Conservation (phyloP, 2,888 invertebrate genomes). For the Selenia dentaria region DNA sequence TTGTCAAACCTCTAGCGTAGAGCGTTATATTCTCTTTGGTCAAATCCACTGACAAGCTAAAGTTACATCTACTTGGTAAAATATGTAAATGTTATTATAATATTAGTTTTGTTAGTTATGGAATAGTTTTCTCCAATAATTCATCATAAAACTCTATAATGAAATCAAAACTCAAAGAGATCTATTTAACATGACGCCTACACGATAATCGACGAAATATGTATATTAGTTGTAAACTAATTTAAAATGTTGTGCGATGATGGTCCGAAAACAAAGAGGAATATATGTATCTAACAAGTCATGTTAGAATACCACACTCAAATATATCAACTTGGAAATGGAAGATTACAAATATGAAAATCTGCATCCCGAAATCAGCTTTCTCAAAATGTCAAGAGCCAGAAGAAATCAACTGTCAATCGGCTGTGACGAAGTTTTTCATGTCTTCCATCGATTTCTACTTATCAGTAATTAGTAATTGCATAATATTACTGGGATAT, state of each 20-base stretch:
- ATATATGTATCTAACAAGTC: neutral
- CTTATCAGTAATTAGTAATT: constrained; percentile 43
- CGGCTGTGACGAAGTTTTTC: constrained; percentile 27
- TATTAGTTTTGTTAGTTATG: neutral
- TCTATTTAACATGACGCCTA: constrained; percentile 11
- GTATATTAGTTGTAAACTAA: neutral
- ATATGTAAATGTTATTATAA: constrained; percentile 9
- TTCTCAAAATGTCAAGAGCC: constrained; percentile 22
- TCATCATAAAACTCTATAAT: constrained; percentile 6
- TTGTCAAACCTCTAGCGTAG: no score
- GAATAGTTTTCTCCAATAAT: constrained; percentile 7
- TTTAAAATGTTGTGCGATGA: neutral
- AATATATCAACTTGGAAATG: constrained; percentile 10
- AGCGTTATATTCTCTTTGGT: no score
- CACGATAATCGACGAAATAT: no score
- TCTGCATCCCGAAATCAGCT: constrained; percentile 31
- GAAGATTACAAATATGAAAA: constrained; percentile 35
- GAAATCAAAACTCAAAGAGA: constrained; percentile 9
- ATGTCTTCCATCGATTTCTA: constrained; percentile 41
- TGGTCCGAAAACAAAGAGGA: no score
- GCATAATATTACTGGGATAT: constrained; percentile 44
- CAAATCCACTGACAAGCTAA: constrained; percentile 5
- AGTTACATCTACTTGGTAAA: neutral
- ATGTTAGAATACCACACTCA: neutral
- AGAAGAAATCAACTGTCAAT: constrained; percentile 27